phyloP scores from a whole-genome alignment of 2,113 vertebrate genomes.

The Pluvialis apricaria region DNA sequence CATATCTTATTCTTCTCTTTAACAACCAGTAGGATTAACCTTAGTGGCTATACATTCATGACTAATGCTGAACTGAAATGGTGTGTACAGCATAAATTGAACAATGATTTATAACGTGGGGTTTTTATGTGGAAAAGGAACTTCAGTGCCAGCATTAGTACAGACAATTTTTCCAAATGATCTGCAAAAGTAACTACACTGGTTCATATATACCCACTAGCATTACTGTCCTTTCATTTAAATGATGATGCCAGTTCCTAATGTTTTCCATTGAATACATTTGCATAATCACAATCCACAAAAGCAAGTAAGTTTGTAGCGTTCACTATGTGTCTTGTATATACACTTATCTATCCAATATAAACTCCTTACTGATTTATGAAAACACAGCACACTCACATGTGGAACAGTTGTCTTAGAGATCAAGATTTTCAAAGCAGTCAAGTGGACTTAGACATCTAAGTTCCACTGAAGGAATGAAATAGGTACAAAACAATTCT shows the following conservation, averaged over 20 bases:
- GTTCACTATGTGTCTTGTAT: background rate
- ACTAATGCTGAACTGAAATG: background rate
- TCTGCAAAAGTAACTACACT: background rate
- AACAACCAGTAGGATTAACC: background rate
- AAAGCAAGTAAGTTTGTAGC: background rate
- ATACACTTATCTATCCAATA: background rate
- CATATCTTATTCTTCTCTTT: background rate
- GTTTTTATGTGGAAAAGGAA: background rate
- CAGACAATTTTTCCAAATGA: background rate
- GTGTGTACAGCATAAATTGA: background rate
- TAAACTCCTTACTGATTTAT: background rate
- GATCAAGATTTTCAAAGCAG: background rate
- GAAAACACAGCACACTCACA: background rate
- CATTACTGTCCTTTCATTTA: background rate
- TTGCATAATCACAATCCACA: background rate
- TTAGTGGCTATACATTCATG: background rate
- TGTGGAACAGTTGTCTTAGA: background rate
- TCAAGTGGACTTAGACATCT: background rate
- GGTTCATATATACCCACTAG: background rate
- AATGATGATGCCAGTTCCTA: background rate
- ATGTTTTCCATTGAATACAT: background rate
- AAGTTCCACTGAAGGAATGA: background rate
- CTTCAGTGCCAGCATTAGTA: background rate
- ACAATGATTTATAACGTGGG: background rate
- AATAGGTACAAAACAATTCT: background rate